Evolutionary conservation across 2,113 vertebrate genomes (phyloP).

Genomic region (Orycteropus afer): DNA sequence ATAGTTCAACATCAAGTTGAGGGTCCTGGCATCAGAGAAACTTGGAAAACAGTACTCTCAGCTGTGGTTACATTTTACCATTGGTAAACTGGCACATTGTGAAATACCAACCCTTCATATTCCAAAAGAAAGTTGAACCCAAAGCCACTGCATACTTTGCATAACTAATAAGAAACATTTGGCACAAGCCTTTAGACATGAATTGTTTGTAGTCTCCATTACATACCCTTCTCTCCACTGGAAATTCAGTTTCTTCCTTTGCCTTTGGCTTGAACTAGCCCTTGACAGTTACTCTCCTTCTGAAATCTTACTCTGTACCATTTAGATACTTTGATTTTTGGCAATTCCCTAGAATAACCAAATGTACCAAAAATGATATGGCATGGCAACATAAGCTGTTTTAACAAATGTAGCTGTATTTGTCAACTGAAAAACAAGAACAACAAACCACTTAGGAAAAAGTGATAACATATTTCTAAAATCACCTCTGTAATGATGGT

Average conservation of each 20-base stretch:
- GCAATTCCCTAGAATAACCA: neutral
- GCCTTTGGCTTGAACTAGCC: neutral
- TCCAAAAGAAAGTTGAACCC: neutral
- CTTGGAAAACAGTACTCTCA: neutral
- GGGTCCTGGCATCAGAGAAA: neutral
- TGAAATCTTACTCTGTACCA: neutral
- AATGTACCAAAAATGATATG: neutral
- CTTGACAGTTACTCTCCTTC: neutral
- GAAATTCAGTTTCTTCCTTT: neutral
- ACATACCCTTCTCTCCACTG: neutral
- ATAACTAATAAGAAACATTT: neutral
- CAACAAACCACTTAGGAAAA: neutral
- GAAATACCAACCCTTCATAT: neutral
- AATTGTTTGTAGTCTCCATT: conserved; percentile 17
- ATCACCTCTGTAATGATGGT: neutral
- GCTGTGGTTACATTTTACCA: neutral
- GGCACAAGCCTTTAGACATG: neutral
- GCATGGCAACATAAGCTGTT: neutral
- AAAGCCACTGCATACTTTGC: neutral
- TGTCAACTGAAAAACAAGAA: neutral
- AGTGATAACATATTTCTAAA: neutral
- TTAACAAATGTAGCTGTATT: conserved; percentile 14
- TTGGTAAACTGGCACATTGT: neutral
- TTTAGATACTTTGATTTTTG: neutral
- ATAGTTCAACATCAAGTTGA: neutral